These are phyloP conservation scores for Drosophila picticornis DNA, from an alignment of 2,888 invertebrate species.

Conservation along the genomic window DNA sequence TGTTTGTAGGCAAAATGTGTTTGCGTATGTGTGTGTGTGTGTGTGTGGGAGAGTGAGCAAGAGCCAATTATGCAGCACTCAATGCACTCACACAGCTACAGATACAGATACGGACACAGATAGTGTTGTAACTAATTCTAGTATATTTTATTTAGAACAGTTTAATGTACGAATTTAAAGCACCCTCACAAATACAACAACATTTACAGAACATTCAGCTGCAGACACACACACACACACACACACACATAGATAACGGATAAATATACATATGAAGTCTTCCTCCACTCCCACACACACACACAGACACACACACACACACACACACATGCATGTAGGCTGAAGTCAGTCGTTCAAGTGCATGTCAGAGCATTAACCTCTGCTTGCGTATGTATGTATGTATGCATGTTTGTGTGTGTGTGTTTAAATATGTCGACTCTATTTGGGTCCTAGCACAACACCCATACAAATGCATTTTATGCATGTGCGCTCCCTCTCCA, in stretches of 20 bases:
- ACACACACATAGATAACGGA: not conserved
- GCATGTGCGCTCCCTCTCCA: conserved; percentile 6
- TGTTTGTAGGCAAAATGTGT: conserved; percentile 49
- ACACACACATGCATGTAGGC: conserved; percentile 23
- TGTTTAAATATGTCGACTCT: conserved; percentile 19
- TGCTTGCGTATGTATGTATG: conserved; percentile 24
- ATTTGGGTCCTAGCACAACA: conserved; percentile 79
- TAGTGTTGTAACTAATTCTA: not conserved
- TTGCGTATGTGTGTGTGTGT: conserved; percentile 1
- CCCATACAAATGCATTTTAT: conserved; percentile 31
- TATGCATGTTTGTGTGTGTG: conserved; percentile 12
- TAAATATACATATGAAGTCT: not conserved
- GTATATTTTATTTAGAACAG: not conserved
- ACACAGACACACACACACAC: not conserved
- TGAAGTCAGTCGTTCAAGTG: conserved; percentile 83
- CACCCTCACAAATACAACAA: not conserved
- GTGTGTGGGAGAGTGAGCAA: conserved; percentile 8
- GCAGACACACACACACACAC: not conserved
- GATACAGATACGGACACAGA: not conserved
- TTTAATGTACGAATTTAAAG: not conserved
- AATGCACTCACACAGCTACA: not conserved
- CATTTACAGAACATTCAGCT: conserved; percentile 41
- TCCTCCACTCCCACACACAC: conserved; percentile 23
- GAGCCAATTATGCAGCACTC: conserved; percentile 7
- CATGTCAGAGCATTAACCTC: conserved; percentile 82